Conservation (phyloP, 2,113 vertebrate genomes). For the Oryzias celebensis region DNA sequence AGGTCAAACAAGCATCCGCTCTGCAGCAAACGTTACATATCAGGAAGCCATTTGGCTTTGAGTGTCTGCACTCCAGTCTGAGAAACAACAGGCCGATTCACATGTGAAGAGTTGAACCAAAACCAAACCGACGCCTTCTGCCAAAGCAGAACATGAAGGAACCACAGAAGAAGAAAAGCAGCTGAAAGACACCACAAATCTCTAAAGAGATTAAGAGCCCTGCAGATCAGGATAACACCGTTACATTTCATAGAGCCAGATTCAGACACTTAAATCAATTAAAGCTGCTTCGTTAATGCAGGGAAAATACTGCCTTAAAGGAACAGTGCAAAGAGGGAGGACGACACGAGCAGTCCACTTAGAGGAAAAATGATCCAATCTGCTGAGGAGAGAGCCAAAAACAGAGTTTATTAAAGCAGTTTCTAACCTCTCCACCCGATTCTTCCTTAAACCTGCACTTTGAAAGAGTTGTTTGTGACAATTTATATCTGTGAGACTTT, state of each 20-base stretch:
- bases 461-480: conserved; percentile 4
- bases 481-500: conserved; percentile 3
- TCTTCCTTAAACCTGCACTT: conserved; percentile 25
- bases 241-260: not conserved
- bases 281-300: not conserved
- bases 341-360: not conserved
- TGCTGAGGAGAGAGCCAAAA: not conserved
- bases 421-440: conserved; percentile 6
- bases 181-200: not conserved
- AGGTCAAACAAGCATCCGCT: no score
- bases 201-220: not conserved
- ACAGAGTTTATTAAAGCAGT: not conserved
- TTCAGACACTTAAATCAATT: conserved; percentile 8
- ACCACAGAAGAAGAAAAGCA: not conserved
- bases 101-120: not conserved
- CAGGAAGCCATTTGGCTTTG: no score
- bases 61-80: no score
- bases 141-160: not conserved
- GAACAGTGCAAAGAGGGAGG: not conserved
- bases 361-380: conserved; percentile 3
- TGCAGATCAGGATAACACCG: not conserved
- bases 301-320: not conserved
- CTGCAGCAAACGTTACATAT: no score
- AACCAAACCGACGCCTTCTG: not conserved
- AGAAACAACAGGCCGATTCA: not conserved